Base-by-base conservation (phyloP, 2,888 invertebrate genomes). In the Chrysolina oricalcia region DNA sequence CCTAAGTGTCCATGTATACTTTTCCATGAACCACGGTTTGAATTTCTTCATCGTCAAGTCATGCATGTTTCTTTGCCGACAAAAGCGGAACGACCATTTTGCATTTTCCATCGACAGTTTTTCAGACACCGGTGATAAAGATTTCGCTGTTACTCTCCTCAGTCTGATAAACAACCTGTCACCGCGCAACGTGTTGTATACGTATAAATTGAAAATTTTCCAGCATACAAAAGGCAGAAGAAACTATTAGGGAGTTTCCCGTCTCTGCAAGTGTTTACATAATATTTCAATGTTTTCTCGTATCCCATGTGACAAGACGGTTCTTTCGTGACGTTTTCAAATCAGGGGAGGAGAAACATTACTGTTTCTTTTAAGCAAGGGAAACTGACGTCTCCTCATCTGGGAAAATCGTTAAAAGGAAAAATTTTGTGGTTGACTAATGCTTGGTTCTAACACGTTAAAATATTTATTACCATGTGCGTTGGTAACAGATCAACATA, bases 271-370 rank as follows among this genome's bases (percentile, higher is more conserved):
- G 80, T 81, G 80, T 80, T 81, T 81, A 80, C 80, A 81, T 80
- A 79, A 81, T 81, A 81, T 81, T 81, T 80, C 81, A 80, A 77
- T 81, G 80, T 81, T 81, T 80, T 71, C 70, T 72, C 66, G 76
- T 66, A 48, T 78, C 79, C 78, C 80, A 75, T 75, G 79, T 72
- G 80, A 76, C 78, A 72, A 71, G 74, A 71, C 73, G 77, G 67
- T 63, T 77, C 72, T 73, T 72, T 68, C 77, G 63, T 77, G 77
- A 77, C 68, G 56, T 64, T 73, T 74, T 70, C 73, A 74, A 78
- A 78, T 78, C 75, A 78, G 73, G 78, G 75, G 70, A 67, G 41
- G 64, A 63, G 62, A 59, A 62, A 67, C 48, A 67, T 43, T 67
- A 48, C 17, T 35, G 23, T 50, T 67, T 48, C 48, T 35, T 23